Percentiles rank a stretch among this genome's conserved stretches.
phyloP scores from a whole-genome alignment of 2,797 vertebrate species.

The Allobates femoralis region DNA sequence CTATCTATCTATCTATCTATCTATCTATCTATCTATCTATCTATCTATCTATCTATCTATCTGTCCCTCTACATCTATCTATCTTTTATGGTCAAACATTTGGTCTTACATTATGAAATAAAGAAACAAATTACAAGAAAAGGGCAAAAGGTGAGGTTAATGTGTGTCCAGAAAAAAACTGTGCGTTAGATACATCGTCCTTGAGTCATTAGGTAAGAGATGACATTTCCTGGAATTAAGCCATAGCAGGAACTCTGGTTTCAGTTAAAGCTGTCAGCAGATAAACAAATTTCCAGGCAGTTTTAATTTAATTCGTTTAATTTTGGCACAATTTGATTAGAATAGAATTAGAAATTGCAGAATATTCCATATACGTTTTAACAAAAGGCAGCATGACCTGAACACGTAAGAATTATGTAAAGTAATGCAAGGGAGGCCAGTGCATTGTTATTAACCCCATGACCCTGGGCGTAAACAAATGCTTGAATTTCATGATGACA shows the following conservation, averaged over 20 bases:
- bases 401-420: constrained; percentile 52
- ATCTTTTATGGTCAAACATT: too few relatives aligned
- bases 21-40: too few relatives aligned
- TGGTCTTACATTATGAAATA: background rate
- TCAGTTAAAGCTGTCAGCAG: constrained; percentile 91
- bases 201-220: constrained; percentile 81
- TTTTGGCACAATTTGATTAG: constrained; percentile 90
- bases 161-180: constrained; percentile 65
- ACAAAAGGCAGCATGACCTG: constrained; percentile 64
- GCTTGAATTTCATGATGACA: constrained; percentile 17
- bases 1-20: too few relatives aligned
- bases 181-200: constrained; percentile 69
- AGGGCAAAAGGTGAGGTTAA: constrained; percentile 62
- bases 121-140: background rate
- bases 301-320: constrained; percentile 91
- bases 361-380: constrained; percentile 70
- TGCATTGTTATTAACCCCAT: constrained; percentile 19
- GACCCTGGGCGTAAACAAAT: background rate
- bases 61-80: too few relatives aligned
- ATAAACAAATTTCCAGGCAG: constrained; percentile 87
- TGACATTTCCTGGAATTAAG: constrained; percentile 88
- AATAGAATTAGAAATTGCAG: constrained; percentile 79
- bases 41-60: too few relatives aligned
- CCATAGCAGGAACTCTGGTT: constrained; percentile 88
- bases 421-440: constrained; percentile 62